phyloP scores from a whole-genome alignment of 2,888 invertebrate genomes.

The Lepidochitona cinerea region DNA sequence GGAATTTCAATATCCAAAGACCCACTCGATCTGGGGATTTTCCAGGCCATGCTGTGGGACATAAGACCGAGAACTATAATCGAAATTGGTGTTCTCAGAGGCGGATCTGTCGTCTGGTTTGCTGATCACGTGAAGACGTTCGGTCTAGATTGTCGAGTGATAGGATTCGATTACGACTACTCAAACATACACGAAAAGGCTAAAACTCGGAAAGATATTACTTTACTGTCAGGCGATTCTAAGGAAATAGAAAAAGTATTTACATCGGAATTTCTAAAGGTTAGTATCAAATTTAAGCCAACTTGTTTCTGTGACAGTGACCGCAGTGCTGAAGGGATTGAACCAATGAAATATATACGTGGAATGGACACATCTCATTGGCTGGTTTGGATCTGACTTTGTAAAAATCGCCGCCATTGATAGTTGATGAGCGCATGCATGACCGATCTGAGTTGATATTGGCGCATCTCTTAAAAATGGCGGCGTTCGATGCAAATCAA shows the following conservation, averaged over 20 bases:
- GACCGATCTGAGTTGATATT: too few species aligned
- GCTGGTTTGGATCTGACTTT: too few species aligned
- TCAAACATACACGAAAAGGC: neutral
- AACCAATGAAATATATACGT: too few species aligned
- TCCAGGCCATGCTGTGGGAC: neutral
- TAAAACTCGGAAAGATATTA: neutral
- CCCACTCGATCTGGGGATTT: neutral
- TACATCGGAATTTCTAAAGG: neutral
- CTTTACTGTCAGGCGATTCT: neutral
- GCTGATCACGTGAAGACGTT: constrained; percentile 1
- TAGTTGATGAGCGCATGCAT: too few species aligned
- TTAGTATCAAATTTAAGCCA: too few species aligned
- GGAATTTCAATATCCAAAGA: neutral
- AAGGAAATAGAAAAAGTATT: neutral
- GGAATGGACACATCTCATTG: too few species aligned
- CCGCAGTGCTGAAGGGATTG: too few species aligned
- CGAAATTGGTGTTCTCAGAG: neutral
- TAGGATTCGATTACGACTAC: neutral
- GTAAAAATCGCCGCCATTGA: too few species aligned
- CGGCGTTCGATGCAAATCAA: too few species aligned
- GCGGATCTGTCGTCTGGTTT: neutral
- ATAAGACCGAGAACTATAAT: neutral
- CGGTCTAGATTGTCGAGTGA: neutral
- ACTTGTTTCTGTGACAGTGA: too few species aligned
- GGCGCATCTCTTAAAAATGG: too few species aligned